A percentile compares a stretch with the other conserved stretches of the same genome.
Conservation (phyloP, 2,888 invertebrate genomes). For the Phaedon cochleariae region DNA sequence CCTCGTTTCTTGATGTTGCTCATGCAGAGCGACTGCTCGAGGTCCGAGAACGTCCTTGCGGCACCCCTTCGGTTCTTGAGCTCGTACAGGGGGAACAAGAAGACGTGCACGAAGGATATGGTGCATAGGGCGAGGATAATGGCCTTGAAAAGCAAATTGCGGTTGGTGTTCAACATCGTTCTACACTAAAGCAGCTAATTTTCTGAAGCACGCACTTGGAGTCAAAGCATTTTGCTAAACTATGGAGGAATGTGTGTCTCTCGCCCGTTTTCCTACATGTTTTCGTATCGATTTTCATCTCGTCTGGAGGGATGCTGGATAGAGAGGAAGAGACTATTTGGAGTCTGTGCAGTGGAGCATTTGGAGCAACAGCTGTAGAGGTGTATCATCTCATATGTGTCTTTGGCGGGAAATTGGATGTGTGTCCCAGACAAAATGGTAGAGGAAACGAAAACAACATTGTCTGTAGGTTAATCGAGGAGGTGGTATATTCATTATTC, state of each 20-base stretch:
- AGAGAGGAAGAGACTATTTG: not conserved
- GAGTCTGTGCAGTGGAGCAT: not conserved
- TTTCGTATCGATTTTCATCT: slow-evolving; percentile 45
- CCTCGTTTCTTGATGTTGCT: slow-evolving; percentile 61
- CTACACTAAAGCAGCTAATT: not conserved
- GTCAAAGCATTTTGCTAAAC: slow-evolving; percentile 46
- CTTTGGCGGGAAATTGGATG: no score
- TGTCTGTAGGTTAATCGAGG: no score
- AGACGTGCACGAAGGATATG: slow-evolving; percentile 68
- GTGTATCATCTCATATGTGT: no score
- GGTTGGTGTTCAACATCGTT: slow-evolving; percentile 66
- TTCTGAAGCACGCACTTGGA: slow-evolving; percentile 33
- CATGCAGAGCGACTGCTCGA: slow-evolving; percentile 66
- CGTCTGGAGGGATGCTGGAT: not conserved
- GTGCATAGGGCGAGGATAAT: slow-evolving; percentile 68
- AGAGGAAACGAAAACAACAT: no score
- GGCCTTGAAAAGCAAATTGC: slow-evolving; percentile 68
- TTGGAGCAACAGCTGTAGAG: no score
- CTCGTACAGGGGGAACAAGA: slow-evolving; percentile 68
- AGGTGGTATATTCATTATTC: no score
- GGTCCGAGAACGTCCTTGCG: slow-evolving; percentile 63
- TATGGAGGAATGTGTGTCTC: not conserved
- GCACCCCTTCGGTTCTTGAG: slow-evolving; percentile 58
- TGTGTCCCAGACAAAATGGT: no score
- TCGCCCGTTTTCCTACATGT: slow-evolving; percentile 36